phyloP scores from a whole-genome alignment of 2,888 invertebrate genomes.

The Ceramica pisi region DNA sequence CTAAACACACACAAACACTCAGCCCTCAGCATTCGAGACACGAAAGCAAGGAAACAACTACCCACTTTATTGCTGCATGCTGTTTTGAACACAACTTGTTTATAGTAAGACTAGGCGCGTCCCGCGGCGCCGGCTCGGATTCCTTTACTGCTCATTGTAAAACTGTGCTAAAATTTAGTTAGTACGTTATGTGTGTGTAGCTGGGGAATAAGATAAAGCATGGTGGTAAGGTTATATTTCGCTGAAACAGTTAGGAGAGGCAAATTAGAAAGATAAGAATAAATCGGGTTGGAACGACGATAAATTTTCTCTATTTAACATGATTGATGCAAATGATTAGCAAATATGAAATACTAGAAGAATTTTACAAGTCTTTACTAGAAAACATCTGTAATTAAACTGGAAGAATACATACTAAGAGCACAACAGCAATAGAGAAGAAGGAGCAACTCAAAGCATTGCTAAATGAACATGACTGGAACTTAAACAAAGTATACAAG shows the following conservation, averaged over 20 bases:
- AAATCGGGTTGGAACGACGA: background rate
- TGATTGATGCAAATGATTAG: too few species aligned
- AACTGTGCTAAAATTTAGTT: slow-evolving; percentile 50
- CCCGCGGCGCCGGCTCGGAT: slow-evolving; percentile 57
- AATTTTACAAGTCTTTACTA: background rate
- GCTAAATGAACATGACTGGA: background rate
- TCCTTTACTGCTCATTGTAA: slow-evolving; percentile 57
- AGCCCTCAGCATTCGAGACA: slow-evolving; percentile 58
- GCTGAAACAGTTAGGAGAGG: background rate
- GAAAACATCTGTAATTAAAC: background rate
- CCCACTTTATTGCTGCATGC: slow-evolving; percentile 66
- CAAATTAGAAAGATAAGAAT: slow-evolving; percentile 2
- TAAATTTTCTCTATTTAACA: background rate
- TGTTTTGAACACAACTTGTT: slow-evolving; percentile 65
- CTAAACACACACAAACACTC: slow-evolving; percentile 26
- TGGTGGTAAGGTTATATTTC: background rate
- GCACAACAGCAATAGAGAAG: background rate
- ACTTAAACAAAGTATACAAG: too few species aligned
- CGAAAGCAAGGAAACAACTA: slow-evolving; percentile 61
- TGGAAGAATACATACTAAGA: background rate
- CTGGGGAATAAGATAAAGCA: slow-evolving; percentile 32
- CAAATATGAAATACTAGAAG: too few species aligned
- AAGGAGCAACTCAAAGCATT: background rate
- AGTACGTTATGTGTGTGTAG: slow-evolving; percentile 19
- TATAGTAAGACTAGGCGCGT: slow-evolving; percentile 52